Conservation (phyloP, 2,888 invertebrate genomes). For the Yponomeuta cagnagella region DNA sequence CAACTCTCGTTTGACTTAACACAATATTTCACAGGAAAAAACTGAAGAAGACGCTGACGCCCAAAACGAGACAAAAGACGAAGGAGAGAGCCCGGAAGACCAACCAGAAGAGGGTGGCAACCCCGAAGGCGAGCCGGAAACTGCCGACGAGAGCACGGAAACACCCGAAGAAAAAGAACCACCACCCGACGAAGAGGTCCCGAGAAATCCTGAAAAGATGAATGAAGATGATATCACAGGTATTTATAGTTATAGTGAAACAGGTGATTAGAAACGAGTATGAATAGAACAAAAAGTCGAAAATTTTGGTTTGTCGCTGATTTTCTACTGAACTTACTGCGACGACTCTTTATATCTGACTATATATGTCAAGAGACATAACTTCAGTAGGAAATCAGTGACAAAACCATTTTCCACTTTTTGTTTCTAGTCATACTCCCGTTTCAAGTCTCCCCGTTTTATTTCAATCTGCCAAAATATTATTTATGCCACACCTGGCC, state of each 20-base stretch:
- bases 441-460: too few species aligned
- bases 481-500: too few species aligned
- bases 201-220: constrained; percentile 57
- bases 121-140: constrained; percentile 24
- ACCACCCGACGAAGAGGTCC: constrained; percentile 45
- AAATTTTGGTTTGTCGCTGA: too few species aligned
- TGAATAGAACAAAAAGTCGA: too few species aligned
- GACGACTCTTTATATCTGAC: too few species aligned
- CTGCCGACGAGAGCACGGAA: constrained; percentile 33
- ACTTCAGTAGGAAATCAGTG: too few species aligned
- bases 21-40: constrained; percentile 19
- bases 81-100: constrained; percentile 36
- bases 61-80: constrained; percentile 59
- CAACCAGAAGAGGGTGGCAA: constrained; percentile 24
- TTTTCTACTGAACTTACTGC: too few species aligned
- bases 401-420: too few species aligned
- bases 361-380: too few species aligned
- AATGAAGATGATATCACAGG: constrained; percentile 49
- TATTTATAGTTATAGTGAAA: neutral
- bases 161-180: constrained; percentile 35
- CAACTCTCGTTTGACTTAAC: neutral
- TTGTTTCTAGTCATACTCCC: too few species aligned
- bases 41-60: constrained; percentile 45
- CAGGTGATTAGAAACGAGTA: too few species aligned
- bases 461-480: too few species aligned